Percentiles rank a stretch among this genome's conserved stretches.
phyloP scores from a whole-genome alignment of 2,797 vertebrate genomes.

The Gila robusta region DNA sequence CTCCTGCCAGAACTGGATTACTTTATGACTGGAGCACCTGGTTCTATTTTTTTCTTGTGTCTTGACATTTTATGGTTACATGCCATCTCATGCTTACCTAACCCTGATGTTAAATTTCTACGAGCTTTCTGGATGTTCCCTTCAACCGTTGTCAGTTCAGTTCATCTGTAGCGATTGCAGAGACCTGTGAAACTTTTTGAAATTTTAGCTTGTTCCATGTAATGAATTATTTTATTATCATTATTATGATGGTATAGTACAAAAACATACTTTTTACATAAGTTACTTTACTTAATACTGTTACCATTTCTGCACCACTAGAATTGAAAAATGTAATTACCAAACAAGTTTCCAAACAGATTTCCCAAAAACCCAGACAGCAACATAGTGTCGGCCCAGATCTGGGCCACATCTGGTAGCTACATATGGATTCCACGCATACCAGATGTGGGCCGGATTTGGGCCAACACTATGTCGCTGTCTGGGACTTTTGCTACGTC shows the following conservation, averaged over 20 bases:
- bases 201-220: neutral
- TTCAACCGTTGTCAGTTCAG: slow-evolving; percentile 1
- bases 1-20: slow-evolving; percentile 72
- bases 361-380: neutral
- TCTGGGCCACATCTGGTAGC: too few species aligned
- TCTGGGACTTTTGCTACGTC: too few species aligned
- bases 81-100: slow-evolving; percentile 41
- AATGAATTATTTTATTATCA: neutral
- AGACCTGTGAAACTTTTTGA: neutral
- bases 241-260: neutral
- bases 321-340: neutral
- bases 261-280: neutral
- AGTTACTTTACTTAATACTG: neutral
- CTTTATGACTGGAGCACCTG: slow-evolving; percentile 72
- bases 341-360: neutral
- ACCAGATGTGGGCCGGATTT: too few species aligned
- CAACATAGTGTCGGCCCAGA: too few species aligned
- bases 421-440: too few species aligned
- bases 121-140: slow-evolving; percentile 5
- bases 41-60: slow-evolving; percentile 68
- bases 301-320: neutral
- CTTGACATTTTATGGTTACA: slow-evolving; percentile 47
- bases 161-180: slow-evolving; percentile 17
- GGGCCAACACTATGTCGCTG: too few species aligned
- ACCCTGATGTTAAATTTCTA: slow-evolving; percentile 17